Percentiles rank a stretch among this genome's conserved stretches.
phyloP scores from a whole-genome alignment of 2,113 vertebrate genomes.

The Myanophis thanlyinensis region DNA sequence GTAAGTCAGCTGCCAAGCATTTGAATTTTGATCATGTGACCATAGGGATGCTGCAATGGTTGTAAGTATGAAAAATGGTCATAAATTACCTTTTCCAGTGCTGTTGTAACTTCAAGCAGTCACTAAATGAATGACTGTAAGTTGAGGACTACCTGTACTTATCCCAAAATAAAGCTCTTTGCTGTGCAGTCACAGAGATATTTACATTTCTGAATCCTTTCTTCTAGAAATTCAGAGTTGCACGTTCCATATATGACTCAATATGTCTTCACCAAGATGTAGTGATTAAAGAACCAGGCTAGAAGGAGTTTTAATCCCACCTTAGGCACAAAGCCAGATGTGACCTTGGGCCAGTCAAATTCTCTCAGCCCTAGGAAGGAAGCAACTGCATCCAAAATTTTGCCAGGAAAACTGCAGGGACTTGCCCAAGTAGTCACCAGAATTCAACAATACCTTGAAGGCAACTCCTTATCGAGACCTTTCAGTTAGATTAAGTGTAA shows the following conservation, averaged over 20 bases:
- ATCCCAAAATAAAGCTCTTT: background rate
- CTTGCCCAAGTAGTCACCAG: background rate
- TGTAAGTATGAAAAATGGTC: background rate
- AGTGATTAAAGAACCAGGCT: background rate
- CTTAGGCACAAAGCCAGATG: background rate
- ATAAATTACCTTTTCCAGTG: background rate
- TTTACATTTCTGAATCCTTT: background rate
- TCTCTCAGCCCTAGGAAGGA: background rate
- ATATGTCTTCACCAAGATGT: background rate
- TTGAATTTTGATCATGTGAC: background rate
- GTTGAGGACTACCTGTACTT: background rate
- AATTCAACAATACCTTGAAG: background rate
- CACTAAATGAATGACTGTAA: background rate
- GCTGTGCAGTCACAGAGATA: background rate
- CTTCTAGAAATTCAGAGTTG: background rate
- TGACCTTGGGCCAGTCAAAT: background rate
- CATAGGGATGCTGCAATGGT: background rate
- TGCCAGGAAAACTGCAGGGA: background rate
- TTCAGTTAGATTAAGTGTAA: background rate
- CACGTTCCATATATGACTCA: background rate
- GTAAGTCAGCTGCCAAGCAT: background rate
- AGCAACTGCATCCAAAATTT: background rate
- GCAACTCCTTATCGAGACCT: background rate
- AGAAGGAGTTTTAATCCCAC: background rate
- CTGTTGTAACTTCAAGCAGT: background rate